phyloP scores from a whole-genome alignment of 92 coral and sea anemone species.

The Anthopleura xanthogrammica region DNA sequence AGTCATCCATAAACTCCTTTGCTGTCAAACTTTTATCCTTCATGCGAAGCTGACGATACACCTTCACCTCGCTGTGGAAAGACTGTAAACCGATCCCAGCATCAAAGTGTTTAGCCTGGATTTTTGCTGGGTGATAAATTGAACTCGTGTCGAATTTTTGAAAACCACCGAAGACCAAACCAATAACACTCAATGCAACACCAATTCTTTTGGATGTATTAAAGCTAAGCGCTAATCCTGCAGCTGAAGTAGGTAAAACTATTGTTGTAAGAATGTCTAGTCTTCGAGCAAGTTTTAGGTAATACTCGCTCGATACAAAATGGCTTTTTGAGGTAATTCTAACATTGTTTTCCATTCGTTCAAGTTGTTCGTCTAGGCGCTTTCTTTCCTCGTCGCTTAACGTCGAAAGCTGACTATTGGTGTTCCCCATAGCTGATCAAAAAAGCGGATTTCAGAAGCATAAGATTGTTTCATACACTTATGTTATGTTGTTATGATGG shows the following conservation, averaged over 20 bases:
- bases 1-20: constrained; percentile 21
- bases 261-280: constrained; percentile 13
- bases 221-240: constrained; percentile 16
- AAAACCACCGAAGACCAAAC: constrained; percentile 27
- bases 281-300: constrained; percentile 18
- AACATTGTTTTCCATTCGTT: constrained; percentile 29
- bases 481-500: no score
- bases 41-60: constrained; percentile 26
- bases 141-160: constrained; percentile 25
- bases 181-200: constrained; percentile 16
- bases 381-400: constrained; percentile 23
- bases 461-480: no score
- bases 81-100: constrained; percentile 20
- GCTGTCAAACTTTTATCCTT: constrained; percentile 13
- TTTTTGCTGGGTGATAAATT: constrained; percentile 18
- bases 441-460: neutral
- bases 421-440: constrained; percentile 14
- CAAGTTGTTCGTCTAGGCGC: constrained; percentile 9
- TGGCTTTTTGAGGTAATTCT: constrained; percentile 37
- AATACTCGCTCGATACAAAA: constrained; percentile 32
- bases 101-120: constrained; percentile 20
- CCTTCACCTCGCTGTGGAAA: constrained; percentile 16
- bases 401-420: neutral
- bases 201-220: constrained; percentile 23
- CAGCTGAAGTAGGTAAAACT: constrained; percentile 21